Evolutionary conservation across 2,113 vertebrate species (phyloP).

Genomic region (Parus major): DNA sequence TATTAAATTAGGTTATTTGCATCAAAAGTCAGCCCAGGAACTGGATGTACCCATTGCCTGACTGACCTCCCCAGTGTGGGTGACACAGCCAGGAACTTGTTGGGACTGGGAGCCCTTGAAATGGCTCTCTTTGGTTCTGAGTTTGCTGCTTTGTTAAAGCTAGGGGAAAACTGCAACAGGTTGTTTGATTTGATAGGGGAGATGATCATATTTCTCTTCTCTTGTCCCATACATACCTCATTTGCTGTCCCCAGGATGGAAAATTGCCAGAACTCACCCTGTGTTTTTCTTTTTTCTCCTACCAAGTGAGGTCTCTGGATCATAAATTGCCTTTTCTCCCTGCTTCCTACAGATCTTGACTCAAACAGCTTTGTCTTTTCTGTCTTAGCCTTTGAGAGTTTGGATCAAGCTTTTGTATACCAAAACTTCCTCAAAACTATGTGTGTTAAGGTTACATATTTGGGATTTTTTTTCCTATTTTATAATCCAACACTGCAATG

Average conservation of each 20-base stretch:
- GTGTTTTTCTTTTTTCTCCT: background rate
- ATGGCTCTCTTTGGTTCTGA: background rate
- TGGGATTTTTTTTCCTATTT: rapidly evolving
- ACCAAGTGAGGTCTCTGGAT: background rate
- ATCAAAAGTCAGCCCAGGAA: background rate
- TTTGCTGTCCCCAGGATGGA: background rate
- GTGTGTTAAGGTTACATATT: rapidly evolving
- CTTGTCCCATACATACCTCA: background rate
- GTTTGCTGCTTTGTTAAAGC: background rate
- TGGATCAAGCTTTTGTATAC: background rate
- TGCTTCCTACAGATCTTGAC: background rate
- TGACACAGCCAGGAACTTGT: background rate
- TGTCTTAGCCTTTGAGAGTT: background rate
- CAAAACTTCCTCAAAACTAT: background rate
- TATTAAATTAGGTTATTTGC: background rate
- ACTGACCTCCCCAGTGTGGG: background rate
- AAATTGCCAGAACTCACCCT: background rate
- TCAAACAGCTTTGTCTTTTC: background rate
- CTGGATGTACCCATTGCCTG: rapidly evolving
- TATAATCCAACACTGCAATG: background rate
- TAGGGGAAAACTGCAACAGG: background rate
- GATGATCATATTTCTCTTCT: background rate
- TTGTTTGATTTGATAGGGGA: background rate
- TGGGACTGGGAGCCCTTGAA: background rate
- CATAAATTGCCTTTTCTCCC: background rate